Base-by-base conservation (phyloP, 2,888 invertebrate species). In the Thera britannica region DNA sequence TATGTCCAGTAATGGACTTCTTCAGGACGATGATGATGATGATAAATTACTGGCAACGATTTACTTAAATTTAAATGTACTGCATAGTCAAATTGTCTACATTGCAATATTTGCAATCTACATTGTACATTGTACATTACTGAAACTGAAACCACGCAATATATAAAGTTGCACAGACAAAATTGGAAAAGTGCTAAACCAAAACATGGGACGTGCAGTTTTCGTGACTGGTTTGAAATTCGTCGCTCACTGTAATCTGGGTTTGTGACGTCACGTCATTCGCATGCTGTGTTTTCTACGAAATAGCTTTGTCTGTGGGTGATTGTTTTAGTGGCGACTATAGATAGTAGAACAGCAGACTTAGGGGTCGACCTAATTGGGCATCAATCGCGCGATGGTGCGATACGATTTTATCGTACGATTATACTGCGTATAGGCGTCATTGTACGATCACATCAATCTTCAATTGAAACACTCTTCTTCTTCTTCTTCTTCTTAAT, bases 171-270 rank as follows among this genome's bases (percentile, higher is more conserved):
- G 38, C 58, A 54, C 54, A 65, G 58, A 58, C 58, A 48, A 65
- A 65, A 65, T 65, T 65, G 64, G 58, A 65, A 65, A 65, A 64
- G 36, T 54, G 54, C 38, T 34, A 6, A 55, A 35, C 8, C 23
- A 63, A 46, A 57, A 49, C 36, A 35, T 49, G 41, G 23, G 55
- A 62, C 54, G n/a, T 49, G 23, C 3, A 23, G 56, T 56, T 57
- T 62, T 63, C 62, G 62, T 63, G 62, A 63, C 62, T 57, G 41
- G 56, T 12, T 63, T 63, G 49, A 35, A 57, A 63, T 57, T 49
- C 56, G 36, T 55, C 55, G 41, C 56, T 56, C 57, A 23, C 36
- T 35, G 58, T 58, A 49, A 59, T 59, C 12, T 62, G 44, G 11
- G 55, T 35, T 11, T 35, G 34, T 35, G 52, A 34, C 12, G 61